Percentiles rank a stretch among this genome's conserved stretches.
Conservation (phyloP, 2,888 invertebrate species). For the Aplocera efformata region DNA sequence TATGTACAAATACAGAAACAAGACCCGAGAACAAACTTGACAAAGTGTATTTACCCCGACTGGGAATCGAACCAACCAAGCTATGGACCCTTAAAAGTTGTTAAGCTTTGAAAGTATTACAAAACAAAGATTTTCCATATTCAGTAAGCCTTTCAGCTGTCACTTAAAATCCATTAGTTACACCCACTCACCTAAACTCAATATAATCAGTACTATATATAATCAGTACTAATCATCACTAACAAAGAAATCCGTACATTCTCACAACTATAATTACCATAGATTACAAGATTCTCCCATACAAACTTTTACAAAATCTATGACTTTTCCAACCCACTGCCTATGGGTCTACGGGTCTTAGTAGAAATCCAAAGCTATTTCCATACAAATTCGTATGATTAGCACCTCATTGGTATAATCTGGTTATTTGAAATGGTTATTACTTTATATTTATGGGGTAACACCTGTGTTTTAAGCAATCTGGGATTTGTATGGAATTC, state of each 20-base stretch:
- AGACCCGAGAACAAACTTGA: too few relatives aligned
- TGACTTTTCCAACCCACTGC: slow-evolving; percentile 5
- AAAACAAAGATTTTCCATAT: too few relatives aligned
- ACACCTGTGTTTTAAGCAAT: slow-evolving; percentile 21
- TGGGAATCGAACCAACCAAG: too few relatives aligned
- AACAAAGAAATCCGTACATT: slow-evolving; percentile 19
- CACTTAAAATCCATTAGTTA: slow-evolving; percentile 7
- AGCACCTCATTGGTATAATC: slow-evolving; percentile 30
- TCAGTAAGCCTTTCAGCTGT: too few relatives aligned
- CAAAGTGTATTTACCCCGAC: too few relatives aligned
- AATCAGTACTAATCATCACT: slow-evolving; percentile 15
- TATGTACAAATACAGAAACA: too few relatives aligned
- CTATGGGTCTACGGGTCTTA: slow-evolving; percentile 1
- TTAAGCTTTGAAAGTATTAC: too few relatives aligned
- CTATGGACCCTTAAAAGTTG: too few relatives aligned
- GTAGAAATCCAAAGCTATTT: slow-evolving; percentile 17
- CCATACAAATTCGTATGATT: slow-evolving; percentile 26
- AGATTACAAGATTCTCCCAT: slow-evolving; percentile 3
- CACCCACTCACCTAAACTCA: slow-evolving; percentile 1
- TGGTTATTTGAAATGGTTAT: slow-evolving; percentile 29
- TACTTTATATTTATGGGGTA: slow-evolving; percentile 25
- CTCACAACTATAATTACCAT: slow-evolving; percentile 17
- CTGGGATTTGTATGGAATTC: slow-evolving; percentile 11
- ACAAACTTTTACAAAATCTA: slow-evolving; percentile 4
- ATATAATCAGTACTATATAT: too few relatives aligned